Conservation (phyloP, 2,113 vertebrate species). For the Clarias macrocephalus region DNA sequence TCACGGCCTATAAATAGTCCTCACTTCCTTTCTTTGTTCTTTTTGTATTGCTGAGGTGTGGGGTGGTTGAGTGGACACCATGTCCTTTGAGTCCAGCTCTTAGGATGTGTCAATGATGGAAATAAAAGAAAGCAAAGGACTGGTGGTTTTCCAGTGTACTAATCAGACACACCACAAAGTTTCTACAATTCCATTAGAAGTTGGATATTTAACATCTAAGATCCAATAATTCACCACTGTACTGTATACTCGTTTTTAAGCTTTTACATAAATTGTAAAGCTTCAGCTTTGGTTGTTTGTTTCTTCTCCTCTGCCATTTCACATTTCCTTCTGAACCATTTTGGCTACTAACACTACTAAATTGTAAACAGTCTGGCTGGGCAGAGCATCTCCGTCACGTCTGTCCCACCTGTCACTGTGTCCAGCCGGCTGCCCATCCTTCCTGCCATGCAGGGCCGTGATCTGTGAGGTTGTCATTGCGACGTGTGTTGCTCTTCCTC, state of each 20-base stretch:
- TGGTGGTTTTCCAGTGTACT: no score
- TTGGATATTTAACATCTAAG: no score
- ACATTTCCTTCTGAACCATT: background rate
- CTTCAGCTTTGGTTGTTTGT: background rate
- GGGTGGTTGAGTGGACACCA: no score
- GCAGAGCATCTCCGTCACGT: conserved; percentile 4
- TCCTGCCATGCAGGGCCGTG: conserved; percentile 10
- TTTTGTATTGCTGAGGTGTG: no score
- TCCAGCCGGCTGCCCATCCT: conserved; percentile 8
- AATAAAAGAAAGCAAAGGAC: no score
- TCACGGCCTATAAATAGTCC: no score
- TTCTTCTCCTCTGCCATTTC: background rate
- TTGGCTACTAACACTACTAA: background rate
- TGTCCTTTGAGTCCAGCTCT: no score
- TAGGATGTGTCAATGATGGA: no score
- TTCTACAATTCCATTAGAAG: no score
- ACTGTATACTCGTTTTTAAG: background rate
- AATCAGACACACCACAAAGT: no score
- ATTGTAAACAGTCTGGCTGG: conserved; percentile 26
- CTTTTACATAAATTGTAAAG: background rate
- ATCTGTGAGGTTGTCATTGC: conserved; percentile 42
- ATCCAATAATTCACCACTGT: no score
- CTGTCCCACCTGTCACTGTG: conserved; percentile 12
- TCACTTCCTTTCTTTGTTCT: no score
- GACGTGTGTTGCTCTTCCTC: conserved; percentile 35